Conservation (phyloP, 2,797 vertebrate genomes). For the Neoniphon sammara region DNA sequence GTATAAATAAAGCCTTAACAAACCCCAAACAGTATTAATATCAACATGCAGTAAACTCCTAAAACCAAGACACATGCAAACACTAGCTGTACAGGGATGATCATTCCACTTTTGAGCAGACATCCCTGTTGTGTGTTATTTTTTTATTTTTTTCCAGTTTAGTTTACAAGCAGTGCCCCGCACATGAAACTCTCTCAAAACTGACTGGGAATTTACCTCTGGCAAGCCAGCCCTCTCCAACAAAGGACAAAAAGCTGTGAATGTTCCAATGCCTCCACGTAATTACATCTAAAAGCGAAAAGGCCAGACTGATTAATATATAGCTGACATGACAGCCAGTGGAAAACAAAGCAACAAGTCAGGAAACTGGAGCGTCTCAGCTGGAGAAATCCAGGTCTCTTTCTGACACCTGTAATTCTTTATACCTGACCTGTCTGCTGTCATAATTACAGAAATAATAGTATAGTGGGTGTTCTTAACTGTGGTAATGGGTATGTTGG, state of each 20-base stretch:
- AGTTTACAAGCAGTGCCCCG: not conserved
- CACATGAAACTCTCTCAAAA: not conserved
- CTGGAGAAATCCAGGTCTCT: not conserved
- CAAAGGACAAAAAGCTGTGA: not conserved
- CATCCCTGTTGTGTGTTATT: not conserved
- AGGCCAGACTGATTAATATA: not conserved
- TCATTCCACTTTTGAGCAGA: not conserved
- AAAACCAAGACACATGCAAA: not conserved
- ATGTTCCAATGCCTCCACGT: not conserved
- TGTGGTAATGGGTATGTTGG: slow-evolving; percentile 23
- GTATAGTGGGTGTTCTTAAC: not conserved
- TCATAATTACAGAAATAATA: slow-evolving; percentile 21
- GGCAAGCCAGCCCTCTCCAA: no score
- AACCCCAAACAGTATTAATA: not conserved
- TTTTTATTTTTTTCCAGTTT: not conserved
- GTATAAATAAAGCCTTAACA: not conserved
- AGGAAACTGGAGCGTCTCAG: not conserved
- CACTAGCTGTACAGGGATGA: not conserved
- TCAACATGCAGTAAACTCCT: not conserved
- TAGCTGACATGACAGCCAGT: not conserved
- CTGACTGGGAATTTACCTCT: not conserved
- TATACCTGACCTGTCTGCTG: not conserved
- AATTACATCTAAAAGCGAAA: slow-evolving; percentile 24
- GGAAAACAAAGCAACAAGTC: not conserved
- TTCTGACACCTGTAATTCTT: slow-evolving; percentile 21